Evolutionary conservation across 2,113 vertebrate species (phyloP).

Genomic region (Podilymbus podiceps): DNA sequence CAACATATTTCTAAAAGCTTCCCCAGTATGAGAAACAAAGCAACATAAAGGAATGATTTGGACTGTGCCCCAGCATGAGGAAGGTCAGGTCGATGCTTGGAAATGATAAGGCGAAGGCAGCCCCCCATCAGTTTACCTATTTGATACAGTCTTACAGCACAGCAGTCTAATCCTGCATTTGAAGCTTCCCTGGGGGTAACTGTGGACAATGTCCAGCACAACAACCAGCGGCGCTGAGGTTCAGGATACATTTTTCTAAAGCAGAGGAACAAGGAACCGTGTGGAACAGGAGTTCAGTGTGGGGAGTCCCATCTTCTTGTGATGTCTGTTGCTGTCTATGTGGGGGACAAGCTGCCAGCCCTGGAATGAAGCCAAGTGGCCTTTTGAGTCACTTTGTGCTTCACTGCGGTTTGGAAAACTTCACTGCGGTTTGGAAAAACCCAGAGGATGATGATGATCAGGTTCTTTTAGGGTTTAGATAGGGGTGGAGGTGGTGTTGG

Average conservation of each 20-base stretch:
- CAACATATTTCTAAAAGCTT: neutral
- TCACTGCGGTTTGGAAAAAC: neutral
- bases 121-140: neutral
- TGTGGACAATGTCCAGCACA: neutral
- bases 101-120: neutral
- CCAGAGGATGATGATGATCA: neutral
- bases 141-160: neutral
- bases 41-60: neutral
- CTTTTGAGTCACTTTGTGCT: neutral
- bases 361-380: neutral
- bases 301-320: neutral
- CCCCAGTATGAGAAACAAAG: neutral
- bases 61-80: neutral
- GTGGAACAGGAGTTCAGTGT: neutral
- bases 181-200: neutral
- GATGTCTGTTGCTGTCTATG: neutral
- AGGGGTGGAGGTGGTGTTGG: neutral
- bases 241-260: neutral
- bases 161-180: neutral
- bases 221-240: neutral
- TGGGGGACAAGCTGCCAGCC: neutral
- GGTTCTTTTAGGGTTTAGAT: neutral
- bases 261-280: neutral
- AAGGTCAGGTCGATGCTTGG: neutral
- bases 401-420: neutral